Evolutionary conservation across 2,113 vertebrate species (phyloP), one percentile per base, ranked within the genome.

Genomic region (Aleadryas rufinucha): DNA sequence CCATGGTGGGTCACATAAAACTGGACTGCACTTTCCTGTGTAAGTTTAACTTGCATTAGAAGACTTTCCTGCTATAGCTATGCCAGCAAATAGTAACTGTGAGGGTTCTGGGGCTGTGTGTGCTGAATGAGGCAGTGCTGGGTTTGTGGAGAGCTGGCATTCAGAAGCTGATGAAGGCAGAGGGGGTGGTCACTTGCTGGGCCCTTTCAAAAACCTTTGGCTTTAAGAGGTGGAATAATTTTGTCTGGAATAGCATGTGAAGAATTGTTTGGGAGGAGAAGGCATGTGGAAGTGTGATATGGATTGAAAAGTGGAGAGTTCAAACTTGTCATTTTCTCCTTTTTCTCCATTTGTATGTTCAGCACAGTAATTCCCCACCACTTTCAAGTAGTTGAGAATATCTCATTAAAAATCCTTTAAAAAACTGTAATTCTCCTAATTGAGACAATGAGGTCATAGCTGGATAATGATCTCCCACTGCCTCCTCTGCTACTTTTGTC

Each of bases 1-100:
- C 37, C 1, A 0, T 9, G 21, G 2, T 49, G 24, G 18, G 6
- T 39, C 16, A n/a, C 11, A 15, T 1, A 20, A 33, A n/a, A 10
- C 2, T 4, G 27, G n/a, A 4, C 3, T 39, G 1, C 1, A 0
- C 26, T 37, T 23, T 39, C 22, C 47, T 42, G 28, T 23, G 17
- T 13, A 2, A 35, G 8, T 9, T 64, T 4, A 18, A 19, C 28
- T 37, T 44, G 1, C 0, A 1, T 4, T 13, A 7, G 3, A 16
- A 64, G 28, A 6, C 3, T 78, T 65, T 54, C 37, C 71, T 74
- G 45, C 26, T 26, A 0, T 2, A 24, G 17, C 41, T 81, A 0
- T 19, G 15, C 11, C 22, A 53, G 52, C 7, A 45, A 10, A 10
- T 2, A 23, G 16, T 8, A 3, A 35, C 6, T 1, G 9, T 16